These are phyloP conservation scores for Vulpes ferrilata DNA, from an alignment of 2,113 vertebrate species.

Conservation along the genomic window DNA sequence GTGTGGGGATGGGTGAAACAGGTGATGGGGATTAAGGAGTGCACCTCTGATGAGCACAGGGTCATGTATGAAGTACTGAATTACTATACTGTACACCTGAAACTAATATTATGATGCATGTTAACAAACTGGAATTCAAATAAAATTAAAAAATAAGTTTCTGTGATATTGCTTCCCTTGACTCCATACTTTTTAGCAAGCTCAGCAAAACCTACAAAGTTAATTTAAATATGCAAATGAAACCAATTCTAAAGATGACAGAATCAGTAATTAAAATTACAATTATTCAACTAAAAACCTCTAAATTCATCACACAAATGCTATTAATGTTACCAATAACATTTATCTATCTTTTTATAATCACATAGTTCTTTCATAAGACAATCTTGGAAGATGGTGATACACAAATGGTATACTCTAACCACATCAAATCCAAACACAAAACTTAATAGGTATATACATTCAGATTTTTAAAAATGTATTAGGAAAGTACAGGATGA, in stretches of 20 bases:
- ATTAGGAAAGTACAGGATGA: not conserved
- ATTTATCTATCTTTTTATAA: not conserved
- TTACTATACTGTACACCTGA: not conserved
- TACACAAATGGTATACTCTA: not conserved
- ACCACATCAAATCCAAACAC: not conserved
- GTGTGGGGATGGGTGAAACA: not conserved
- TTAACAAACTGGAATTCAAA: not conserved
- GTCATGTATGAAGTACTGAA: not conserved
- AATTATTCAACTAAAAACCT: constrained; percentile 20
- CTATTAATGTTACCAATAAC: not conserved
- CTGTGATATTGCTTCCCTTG: not conserved
- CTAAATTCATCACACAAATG: constrained; percentile 21
- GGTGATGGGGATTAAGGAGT: not conserved
- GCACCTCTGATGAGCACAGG: not conserved
- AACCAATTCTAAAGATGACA: not conserved
- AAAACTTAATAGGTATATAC: not conserved
- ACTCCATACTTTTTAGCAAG: constrained; percentile 20
- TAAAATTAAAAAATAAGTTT: not conserved
- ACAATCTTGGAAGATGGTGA: not conserved
- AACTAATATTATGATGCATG: not conserved
- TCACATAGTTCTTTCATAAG: not conserved
- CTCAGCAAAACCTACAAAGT: constrained; percentile 37
- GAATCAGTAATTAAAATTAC: not conserved
- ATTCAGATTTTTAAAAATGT: constrained; percentile 23
- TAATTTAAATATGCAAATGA: constrained; percentile 31